Evolutionary conservation across 2,888 invertebrate genomes (phyloP).

Genomic region (Neocrepidodera transversa): DNA sequence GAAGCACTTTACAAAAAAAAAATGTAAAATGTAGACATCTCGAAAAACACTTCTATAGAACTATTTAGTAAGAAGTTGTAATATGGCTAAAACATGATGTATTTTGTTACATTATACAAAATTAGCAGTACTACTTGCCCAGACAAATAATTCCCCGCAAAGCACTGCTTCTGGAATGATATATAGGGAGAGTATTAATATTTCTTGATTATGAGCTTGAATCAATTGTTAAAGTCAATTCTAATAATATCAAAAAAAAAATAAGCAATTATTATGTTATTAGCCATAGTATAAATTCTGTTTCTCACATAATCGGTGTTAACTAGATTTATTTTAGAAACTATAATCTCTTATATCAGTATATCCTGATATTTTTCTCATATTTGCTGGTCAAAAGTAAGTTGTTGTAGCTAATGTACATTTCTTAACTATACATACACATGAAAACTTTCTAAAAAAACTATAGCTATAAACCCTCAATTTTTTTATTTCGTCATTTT

Average conservation of each 20-base stretch:
- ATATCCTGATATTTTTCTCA: neutral
- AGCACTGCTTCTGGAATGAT: no score
- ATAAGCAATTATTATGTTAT: neutral
- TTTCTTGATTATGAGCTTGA: no score
- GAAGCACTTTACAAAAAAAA: neutral
- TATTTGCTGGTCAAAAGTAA: neutral
- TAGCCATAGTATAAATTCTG: neutral
- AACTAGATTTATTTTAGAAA: conserved; percentile 1
- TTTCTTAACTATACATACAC: no score
- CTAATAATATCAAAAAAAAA: no score
- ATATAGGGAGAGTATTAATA: no score
- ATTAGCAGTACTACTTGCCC: no score
- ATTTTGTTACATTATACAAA: no score
- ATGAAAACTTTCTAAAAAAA: no score
- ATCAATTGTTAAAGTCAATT: no score
- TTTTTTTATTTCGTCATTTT: neutral
- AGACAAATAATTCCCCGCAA: no score
- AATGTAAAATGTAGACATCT: neutral
- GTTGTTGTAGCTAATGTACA: no score
- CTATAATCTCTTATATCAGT: conserved; percentile 2
- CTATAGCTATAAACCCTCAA: no score
- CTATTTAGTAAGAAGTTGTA: neutral
- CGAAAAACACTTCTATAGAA: neutral
- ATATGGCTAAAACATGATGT: neutral
- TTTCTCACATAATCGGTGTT: neutral